Percentiles rank a stretch among this genome's conserved stretches.
These are phyloP conservation scores for Pyrocoelia pectoralis DNA, from an alignment of 2,888 invertebrate species.

Conservation along the genomic window DNA sequence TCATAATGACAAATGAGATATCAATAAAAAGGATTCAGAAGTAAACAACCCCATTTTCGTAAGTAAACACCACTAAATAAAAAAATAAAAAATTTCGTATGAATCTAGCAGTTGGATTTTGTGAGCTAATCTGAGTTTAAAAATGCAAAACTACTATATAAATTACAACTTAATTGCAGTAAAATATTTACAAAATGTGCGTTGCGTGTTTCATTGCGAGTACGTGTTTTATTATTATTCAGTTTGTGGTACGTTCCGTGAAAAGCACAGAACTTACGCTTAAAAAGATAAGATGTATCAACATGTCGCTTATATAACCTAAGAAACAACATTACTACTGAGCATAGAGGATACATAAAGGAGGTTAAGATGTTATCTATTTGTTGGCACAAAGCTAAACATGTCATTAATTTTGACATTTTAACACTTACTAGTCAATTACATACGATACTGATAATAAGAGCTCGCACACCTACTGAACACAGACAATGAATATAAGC, in stretches of 20 bases:
- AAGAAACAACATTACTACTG: constrained; percentile 14
- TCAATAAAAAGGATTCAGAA: too few relatives aligned
- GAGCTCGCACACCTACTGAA: too few relatives aligned
- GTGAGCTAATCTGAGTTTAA: constrained; percentile 18
- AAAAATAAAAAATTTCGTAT: too few relatives aligned
- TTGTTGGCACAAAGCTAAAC: not conserved
- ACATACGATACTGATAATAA: too few relatives aligned
- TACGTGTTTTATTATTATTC: constrained; percentile 29
- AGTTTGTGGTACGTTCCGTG: constrained; percentile 25
- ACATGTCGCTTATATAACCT: constrained; percentile 22
- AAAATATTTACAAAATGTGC: constrained; percentile 27
- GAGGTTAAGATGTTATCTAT: constrained; percentile 9
- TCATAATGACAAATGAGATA: too few relatives aligned
- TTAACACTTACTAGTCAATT: not conserved
- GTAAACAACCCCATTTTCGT: too few relatives aligned
- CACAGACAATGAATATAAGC: too few relatives aligned
- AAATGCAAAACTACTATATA: constrained; percentile 27
- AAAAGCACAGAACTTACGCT: constrained; percentile 29
- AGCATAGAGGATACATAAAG: constrained; percentile 3
- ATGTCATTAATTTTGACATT: not conserved
- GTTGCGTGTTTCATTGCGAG: constrained; percentile 27
- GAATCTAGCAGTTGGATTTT: too few relatives aligned
- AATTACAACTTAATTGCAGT: constrained; percentile 22
- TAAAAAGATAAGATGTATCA: constrained; percentile 24
- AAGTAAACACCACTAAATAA: too few relatives aligned